These are phyloP conservation scores for Pao palembangensis DNA, from an alignment of 2,113 vertebrate species.

Conservation along the genomic window DNA sequence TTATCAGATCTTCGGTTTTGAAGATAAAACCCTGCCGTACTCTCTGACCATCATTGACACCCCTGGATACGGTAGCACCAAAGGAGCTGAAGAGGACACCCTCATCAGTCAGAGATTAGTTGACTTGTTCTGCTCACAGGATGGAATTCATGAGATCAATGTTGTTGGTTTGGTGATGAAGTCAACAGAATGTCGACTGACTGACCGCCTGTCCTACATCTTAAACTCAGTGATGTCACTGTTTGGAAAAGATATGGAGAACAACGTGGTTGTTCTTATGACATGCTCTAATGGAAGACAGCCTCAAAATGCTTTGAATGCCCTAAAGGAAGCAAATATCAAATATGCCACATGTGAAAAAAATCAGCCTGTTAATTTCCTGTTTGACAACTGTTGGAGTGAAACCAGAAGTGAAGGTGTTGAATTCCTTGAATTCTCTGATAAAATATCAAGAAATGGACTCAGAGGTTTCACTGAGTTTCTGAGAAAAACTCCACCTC, in stretches of 20 bases:
- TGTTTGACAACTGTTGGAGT: constrained; percentile 7
- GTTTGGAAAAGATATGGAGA: constrained; percentile 22
- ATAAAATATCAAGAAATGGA: background rate
- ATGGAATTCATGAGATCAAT: constrained; percentile 18
- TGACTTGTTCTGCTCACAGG: background rate
- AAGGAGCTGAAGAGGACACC: background rate
- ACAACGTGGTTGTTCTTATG: constrained; percentile 5
- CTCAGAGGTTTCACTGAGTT: background rate
- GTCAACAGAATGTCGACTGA: background rate
- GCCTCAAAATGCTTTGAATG: background rate
- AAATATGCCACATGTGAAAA: constrained; percentile 12
- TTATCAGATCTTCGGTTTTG: constrained; percentile 25
- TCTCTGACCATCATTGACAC: constrained; percentile 29
- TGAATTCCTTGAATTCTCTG: background rate
- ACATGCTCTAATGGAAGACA: background rate
- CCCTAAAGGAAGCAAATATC: constrained; percentile 1
- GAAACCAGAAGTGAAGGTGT: background rate
- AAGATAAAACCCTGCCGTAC: constrained; percentile 12
- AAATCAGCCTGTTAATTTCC: constrained; percentile 4
- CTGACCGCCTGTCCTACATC: constrained; percentile 4
- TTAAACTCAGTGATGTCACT: constrained; percentile 18
- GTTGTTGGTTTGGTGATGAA: constrained; percentile 41
- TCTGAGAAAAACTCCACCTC: background rate
- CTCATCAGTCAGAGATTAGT: background rate
- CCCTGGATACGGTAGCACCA: constrained; percentile 10